These are phyloP conservation scores for Leptestheria dahalacensis DNA, from an alignment of 1,140 invertebrate species.

Conservation along the genomic window DNA sequence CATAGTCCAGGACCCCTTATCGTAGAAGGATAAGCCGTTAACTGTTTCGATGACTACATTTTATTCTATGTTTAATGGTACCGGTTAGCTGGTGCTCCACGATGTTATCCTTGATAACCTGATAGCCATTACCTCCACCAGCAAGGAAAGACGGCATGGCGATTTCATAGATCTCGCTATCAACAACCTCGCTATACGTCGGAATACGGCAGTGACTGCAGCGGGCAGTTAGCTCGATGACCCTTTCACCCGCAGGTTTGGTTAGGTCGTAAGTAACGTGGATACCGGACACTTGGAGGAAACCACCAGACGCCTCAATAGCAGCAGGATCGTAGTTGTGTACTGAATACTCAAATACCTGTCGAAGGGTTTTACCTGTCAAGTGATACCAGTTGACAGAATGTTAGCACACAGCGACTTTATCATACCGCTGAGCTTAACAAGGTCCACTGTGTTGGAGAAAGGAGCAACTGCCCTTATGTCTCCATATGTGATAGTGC, in stretches of 20 bases:
- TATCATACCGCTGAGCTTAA: slow-evolving; percentile 40
- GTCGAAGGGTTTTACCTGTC: slow-evolving; percentile 30
- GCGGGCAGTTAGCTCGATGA: slow-evolving; percentile 36
- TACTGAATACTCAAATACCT: slow-evolving; percentile 44
- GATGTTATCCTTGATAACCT: slow-evolving; percentile 27
- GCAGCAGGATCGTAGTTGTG: slow-evolving; percentile 34
- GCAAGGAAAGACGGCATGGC: slow-evolving; percentile 43
- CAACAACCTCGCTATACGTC: slow-evolving; percentile 31
- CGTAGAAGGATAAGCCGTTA: too few species aligned
- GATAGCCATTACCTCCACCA: slow-evolving; percentile 46
- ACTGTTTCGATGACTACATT: too few species aligned
- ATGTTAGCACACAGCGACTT: neutral
- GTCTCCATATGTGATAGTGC: slow-evolving; percentile 48
- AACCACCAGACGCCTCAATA: slow-evolving; percentile 36
- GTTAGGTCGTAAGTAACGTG: slow-evolving; percentile 38
- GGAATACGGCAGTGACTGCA: slow-evolving; percentile 50
- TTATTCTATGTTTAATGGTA: slow-evolving; percentile 25
- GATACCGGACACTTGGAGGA: slow-evolving; percentile 41
- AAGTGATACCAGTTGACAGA: neutral
- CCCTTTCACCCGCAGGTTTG: slow-evolving; percentile 37
- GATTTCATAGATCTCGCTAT: slow-evolving; percentile 25
- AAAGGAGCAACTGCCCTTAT: slow-evolving; percentile 50
- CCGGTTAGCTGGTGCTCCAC: slow-evolving; percentile 25
- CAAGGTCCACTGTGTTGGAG: slow-evolving; percentile 47
- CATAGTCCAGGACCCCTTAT: slow-evolving; percentile 28